Evolutionary conservation across 2,888 invertebrate genomes (phyloP).

Genomic region (Epinotia ramella): DNA sequence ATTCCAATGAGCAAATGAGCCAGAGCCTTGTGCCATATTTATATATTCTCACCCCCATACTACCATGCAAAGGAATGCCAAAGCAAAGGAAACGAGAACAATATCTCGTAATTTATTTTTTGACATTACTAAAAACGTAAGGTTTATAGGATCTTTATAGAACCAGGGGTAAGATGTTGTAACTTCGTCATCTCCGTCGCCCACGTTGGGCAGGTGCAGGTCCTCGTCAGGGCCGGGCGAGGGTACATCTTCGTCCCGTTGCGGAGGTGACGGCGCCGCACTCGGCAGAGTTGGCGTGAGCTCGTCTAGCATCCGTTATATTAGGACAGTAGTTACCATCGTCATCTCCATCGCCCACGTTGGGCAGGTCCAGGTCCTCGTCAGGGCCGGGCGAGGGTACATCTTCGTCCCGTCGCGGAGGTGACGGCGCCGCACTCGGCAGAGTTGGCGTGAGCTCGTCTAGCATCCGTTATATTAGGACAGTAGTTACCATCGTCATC

Average conservation of each 20-base stretch:
- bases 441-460: conserved; percentile 92
- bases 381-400: conserved; percentile 92
- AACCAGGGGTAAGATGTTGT: too few species aligned
- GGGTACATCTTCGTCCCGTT: conserved; percentile 88
- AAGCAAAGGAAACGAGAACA: too few species aligned
- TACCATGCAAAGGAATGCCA: too few species aligned
- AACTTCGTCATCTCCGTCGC: conserved; percentile 58
- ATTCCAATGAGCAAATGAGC: too few species aligned
- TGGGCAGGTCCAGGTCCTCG: conserved; percentile 91
- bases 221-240: conserved; percentile 93
- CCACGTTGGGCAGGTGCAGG: conserved; percentile 88
- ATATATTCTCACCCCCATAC: too few species aligned
- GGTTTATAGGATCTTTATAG: too few species aligned
- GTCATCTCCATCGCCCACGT: conserved; percentile 67
- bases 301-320: conserved; percentile 94
- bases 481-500: conserved; percentile 56
- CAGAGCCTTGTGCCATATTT: too few species aligned
- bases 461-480: conserved; percentile 90
- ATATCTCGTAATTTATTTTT: too few species aligned
- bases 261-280: conserved; percentile 84
- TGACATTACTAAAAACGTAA: too few species aligned
- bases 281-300: conserved; percentile 88
- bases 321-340: conserved; percentile 57
- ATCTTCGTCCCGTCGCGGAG: conserved; percentile 87
- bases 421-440: conserved; percentile 79